Evolutionary conservation across 2,888 invertebrate species (phyloP).

Genomic region (Phanerotoma sp.): DNA sequence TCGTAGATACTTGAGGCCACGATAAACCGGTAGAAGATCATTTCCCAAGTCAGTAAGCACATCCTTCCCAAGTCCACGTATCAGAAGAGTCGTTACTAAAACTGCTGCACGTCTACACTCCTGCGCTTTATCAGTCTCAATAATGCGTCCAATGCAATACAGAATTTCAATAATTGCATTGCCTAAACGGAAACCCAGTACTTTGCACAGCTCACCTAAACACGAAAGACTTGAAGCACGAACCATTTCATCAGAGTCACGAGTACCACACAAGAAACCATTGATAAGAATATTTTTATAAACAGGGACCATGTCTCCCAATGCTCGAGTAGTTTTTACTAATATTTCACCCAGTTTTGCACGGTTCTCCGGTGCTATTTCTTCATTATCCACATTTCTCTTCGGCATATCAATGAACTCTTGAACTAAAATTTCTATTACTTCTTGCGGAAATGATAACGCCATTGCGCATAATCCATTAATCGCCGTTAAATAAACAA

Average conservation of each 20-base stretch:
- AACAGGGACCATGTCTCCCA: constrained; percentile 72
- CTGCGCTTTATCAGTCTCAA: constrained; percentile 69
- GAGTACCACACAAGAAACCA: constrained; percentile 69
- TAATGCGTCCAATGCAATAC: constrained; percentile 67
- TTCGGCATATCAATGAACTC: constrained; percentile 63
- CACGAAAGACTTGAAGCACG: constrained; percentile 82
- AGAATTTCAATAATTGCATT: constrained; percentile 75
- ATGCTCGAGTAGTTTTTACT: constrained; percentile 68
- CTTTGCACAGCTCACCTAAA: constrained; percentile 76
- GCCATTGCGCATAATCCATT: constrained; percentile 74
- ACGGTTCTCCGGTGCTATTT: constrained; percentile 62
- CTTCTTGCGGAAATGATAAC: constrained; percentile 66
- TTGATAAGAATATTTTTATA: constrained; percentile 72
- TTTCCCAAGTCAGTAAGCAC: constrained; percentile 68
- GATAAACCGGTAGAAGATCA: constrained; percentile 70
- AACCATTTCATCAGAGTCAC: constrained; percentile 72
- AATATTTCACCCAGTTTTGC: constrained; percentile 82
- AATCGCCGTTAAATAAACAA: constrained; percentile 77
- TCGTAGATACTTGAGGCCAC: constrained; percentile 68
- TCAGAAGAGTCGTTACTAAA: constrained; percentile 71
- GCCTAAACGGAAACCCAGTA: constrained; percentile 74
- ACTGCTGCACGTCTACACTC: constrained; percentile 80
- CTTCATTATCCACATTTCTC: constrained; percentile 50
- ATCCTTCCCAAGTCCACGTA: constrained; percentile 74
- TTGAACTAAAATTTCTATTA: constrained; percentile 68